Base-by-base conservation (phyloP, 1,140 invertebrate genomes). In the Arctopsyche grandis region DNA sequence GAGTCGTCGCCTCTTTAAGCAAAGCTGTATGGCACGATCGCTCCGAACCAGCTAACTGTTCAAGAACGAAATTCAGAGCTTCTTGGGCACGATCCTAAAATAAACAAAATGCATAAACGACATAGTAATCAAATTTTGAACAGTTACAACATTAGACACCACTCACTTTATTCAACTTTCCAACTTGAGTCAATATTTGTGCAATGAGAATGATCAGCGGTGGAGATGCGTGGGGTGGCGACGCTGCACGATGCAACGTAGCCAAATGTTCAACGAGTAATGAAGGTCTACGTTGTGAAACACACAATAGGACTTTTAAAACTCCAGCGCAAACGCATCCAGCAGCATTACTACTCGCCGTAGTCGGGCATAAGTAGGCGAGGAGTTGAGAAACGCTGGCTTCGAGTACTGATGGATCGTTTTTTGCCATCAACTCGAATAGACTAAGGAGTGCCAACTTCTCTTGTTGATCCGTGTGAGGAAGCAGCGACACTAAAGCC, bases 391-490 rank as follows among this genome's bases (percentile, higher is more conserved):
- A 91, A 24, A 97, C 89, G 84, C 93, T 93, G 0, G 93, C 91
- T 86, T 94, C 93, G 52, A 97, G 85, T 84, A 95, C 94, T 56
- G 91, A 90, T 12, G 95, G 93, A 83, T 94, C 93, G 80, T 93
- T 91, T 80, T 93, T 93, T 0, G 94, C 95, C 60, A 97, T 94
- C 73, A 95, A 89, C 46, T 92, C 91, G 85, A 96, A 95, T 29
- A 98, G 87, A 82, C 93, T 91, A 24, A 98, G 90, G 0, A 98
- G 87, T 9, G 94, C 94, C 80, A 94, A 90, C 86, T 95, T 95
- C 86, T 98, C 96, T 80, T 93, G 91, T 63, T 92, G 90, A 85
- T 96, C 95, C 86, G 95, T 96, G 82, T 93, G 91, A 0, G 94
- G 92, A 29, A 98, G 87, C 16, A 98, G 87, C 0, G 93, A 92